Conservation (phyloP, 2,888 invertebrate genomes). For the Aspidapion aeneum region DNA sequence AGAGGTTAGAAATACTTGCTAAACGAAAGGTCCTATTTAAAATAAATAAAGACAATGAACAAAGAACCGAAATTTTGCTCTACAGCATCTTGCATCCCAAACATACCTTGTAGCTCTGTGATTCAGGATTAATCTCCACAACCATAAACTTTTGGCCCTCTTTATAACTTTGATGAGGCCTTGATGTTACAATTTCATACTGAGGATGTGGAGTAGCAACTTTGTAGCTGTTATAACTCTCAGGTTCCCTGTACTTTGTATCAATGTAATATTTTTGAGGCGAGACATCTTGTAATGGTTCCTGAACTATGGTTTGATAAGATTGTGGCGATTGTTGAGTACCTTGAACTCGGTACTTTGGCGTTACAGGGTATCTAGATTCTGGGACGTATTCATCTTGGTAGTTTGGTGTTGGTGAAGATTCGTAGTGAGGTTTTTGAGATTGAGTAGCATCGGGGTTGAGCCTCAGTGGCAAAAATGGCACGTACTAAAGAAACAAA, state of each 20-base stretch:
- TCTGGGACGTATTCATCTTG: constrained; percentile 10
- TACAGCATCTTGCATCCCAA: too few relatives aligned
- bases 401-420: constrained; percentile 10
- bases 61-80: too few relatives aligned
- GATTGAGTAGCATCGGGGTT: constrained; percentile 4
- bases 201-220: neutral
- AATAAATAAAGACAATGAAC: too few relatives aligned
- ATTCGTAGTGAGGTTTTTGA: constrained; percentile 11
- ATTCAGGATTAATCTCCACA: neutral
- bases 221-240: neutral
- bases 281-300: too few relatives aligned
- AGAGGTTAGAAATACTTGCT: too few relatives aligned
- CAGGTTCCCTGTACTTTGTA: neutral
- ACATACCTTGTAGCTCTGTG: neutral
- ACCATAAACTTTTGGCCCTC: neutral
- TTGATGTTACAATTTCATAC: neutral
- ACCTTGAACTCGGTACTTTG: constrained; percentile 1
- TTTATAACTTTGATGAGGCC: neutral
- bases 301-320: neutral
- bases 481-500: constrained; percentile 1
- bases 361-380: constrained; percentile 5
- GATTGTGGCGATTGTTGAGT: neutral
- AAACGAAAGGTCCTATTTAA: too few relatives aligned
- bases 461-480: constrained; percentile 1
- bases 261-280: neutral